A percentile compares a stretch with the other conserved stretches of the same genome.
Evolutionary conservation across 2,888 invertebrate genomes (phyloP).

Genomic region (Suillia variegata): DNA sequence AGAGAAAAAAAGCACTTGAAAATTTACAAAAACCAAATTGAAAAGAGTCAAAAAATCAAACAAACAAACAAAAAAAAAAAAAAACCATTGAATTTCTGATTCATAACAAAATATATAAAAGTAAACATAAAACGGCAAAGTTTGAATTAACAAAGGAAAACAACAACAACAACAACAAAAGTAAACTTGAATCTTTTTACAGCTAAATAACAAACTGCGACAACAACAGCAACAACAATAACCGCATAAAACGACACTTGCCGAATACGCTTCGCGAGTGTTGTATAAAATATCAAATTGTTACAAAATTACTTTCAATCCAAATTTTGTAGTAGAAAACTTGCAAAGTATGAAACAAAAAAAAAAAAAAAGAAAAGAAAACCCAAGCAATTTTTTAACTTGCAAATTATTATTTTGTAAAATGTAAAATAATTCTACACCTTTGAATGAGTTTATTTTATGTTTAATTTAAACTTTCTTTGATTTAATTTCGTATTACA

Average conservation of each 20-base stretch:
- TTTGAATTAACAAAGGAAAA: too few relatives aligned
- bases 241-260: too few relatives aligned
- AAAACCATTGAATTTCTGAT: too few relatives aligned
- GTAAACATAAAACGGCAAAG: too few relatives aligned
- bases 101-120: too few relatives aligned
- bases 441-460: not conserved
- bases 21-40: not conserved
- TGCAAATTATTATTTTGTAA: too few relatives aligned
- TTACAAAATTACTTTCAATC: too few relatives aligned
- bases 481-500: not conserved
- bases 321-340: too few relatives aligned
- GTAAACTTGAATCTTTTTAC: not conserved
- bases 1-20: constrained; percentile 33
- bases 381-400: too few relatives aligned
- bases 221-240: not conserved
- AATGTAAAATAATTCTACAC: constrained; percentile 24
- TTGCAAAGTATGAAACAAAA: not conserved
- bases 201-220: not conserved
- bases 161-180: not conserved
- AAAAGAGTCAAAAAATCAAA: constrained; percentile 29
- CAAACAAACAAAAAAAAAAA: constrained; percentile 15
- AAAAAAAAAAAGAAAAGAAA: not conserved
- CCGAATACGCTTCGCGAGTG: too few relatives aligned
- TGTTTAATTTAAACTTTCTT: not conserved
- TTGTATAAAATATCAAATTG: too few relatives aligned